phyloP scores from a whole-genome alignment of 2,113 vertebrate genomes.

The Microcebus griseorufus region DNA sequence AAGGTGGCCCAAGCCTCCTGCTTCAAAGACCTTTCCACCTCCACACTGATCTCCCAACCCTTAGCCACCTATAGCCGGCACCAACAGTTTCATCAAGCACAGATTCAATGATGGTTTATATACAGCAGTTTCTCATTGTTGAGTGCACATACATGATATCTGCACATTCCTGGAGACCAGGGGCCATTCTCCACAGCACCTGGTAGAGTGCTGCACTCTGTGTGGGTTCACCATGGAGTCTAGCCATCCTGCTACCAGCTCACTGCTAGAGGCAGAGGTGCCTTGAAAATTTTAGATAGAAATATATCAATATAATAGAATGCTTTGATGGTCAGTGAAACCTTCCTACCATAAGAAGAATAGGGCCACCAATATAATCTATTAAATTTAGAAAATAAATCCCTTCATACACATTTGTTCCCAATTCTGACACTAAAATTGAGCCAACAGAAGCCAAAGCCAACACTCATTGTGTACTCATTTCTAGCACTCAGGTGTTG shows the following conservation, averaged over 20 bases:
- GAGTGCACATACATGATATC: neutral
- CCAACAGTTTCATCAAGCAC: neutral
- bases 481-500: neutral
- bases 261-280: neutral
- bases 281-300: neutral
- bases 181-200: neutral
- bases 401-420: neutral
- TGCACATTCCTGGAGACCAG: neutral
- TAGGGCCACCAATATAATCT: neutral
- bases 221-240: neutral
- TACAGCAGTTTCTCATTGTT: neutral
- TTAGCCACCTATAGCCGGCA: neutral
- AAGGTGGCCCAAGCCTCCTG: neutral
- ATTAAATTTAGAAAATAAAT: neutral
- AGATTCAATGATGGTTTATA: neutral
- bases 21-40: neutral
- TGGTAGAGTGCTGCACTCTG: neutral
- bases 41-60: neutral
- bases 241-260: accelerated
- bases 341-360: neutral
- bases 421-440: neutral
- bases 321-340: neutral
- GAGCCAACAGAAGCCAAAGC: neutral
- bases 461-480: neutral
- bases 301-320: neutral